Base-by-base conservation (phyloP, 2,888 invertebrate species). In the Chrysopilus asiliformis region DNA sequence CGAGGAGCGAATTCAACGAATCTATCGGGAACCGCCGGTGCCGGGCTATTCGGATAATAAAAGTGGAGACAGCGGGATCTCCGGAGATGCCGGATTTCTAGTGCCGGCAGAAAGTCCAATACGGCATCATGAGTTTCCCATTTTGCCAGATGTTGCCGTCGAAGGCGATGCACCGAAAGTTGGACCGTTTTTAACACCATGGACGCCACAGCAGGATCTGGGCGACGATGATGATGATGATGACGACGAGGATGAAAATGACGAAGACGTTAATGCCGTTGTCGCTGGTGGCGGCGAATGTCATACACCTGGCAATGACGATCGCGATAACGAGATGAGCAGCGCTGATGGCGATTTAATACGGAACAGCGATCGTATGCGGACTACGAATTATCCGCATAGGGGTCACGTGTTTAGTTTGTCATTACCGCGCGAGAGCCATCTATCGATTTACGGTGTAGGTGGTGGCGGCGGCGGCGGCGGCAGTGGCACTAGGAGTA, bases 121-220 rank as follows among this genome's bases (percentile, higher is more conserved):
- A 25, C 35, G 12, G 19, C 25, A 29, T 7, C 18, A 24, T 33
- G 5, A 17, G 17, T 10, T 9, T n/a, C n/a, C n/a, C n/a, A n/a
- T n/a, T n/a, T n/a, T n/a, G n/a, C n/a, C n/a, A n/a, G 25, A 15
- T 24, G 22, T 28, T 14, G 19, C 10, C 7, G 13, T 34, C 22
- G 18, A 12, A 7, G 42, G 12, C 4, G 9, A 15, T 8, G 9
- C 18, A 2, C 17, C 9, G 24, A 40, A 32, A 15, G 34, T 38
- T 13, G 43, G 47, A 10, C 48, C 49, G 12, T 46, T 44, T 38
- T 41, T 51, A 37, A 54, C 62, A 28, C 66, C 76, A 0, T 87
- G 86, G 87, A 86, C 85, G 1, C 86, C 87, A 0, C 83, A 86
- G 50, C 85, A 86, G 55, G 87, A 87, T 57, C 68, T 87, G n/a